Base-by-base conservation (phyloP, 2,888 invertebrate genomes). In the Acanthacorydalis orientalis region DNA sequence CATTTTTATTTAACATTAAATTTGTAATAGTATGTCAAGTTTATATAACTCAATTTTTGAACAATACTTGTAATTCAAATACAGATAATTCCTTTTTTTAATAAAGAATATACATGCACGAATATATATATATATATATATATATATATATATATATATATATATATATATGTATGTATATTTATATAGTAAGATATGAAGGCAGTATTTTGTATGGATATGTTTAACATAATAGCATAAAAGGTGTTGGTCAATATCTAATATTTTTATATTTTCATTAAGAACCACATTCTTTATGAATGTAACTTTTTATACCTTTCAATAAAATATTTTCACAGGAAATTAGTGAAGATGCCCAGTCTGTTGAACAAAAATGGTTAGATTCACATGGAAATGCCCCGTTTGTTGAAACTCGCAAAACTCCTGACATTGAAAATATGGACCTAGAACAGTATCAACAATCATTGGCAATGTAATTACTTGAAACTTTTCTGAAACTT, bases 341-440 rank as follows among this genome's bases (percentile, higher is more conserved):
- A 60, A 74, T 76, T 50, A 68, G 68, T 44, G 74, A 76, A 55
- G 74, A 75, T 58, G 70, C 69, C 15, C 63, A 67, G 37, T 65
- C 68, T 44, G 71, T 74, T 43, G 78, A 77, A 56, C 71, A 75
- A 55, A 80, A 80, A 63, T 82, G 82, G 82, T 68, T 80, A 55
- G 73, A 74, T 56, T 67, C 69, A 50, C 67, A 62, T 50, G 62
- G 57, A 47, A 31, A 23, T 14, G 44, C 11, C 16, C 70, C 69
- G 41, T 75, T 70, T 54, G 69, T 75, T 50, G 80, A 80, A 60
- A 77, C 78, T 9, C 72, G 80, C 58, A 73, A 77, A 53, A 81
- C 81, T 44, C 81, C 83, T 10, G 83, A 83, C 58, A 77, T 83
- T 56, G 89, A 90, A 60, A 82, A 78, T 56, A 80, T 81, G 68